phyloP scores from a whole-genome alignment of 30 jellyfish, hydroid and myxozoan species.

The Haliclystus octoradiatus region DNA sequence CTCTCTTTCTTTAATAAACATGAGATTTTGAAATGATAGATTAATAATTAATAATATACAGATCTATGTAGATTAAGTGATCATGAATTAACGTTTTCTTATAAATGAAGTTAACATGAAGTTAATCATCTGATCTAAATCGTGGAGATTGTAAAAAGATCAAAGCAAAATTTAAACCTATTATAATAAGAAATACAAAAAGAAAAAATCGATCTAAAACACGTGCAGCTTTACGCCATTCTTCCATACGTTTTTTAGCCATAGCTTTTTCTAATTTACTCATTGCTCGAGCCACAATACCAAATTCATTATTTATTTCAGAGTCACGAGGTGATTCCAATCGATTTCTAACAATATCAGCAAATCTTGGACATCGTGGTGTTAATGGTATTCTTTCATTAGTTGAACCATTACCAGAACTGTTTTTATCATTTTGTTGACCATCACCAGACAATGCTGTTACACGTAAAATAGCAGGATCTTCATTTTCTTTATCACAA shows the following conservation, averaged over 20 bases:
- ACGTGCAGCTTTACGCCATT: conserved; percentile 67
- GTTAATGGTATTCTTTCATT: background rate
- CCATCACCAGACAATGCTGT: background rate
- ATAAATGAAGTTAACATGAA: no score
- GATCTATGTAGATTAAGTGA: no score
- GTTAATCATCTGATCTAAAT: no score
- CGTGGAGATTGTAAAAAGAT: background rate
- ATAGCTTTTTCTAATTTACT: conserved; percentile 7
- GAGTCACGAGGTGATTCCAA: background rate
- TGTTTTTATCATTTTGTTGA: background rate
- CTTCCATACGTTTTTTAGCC: conserved; percentile 6
- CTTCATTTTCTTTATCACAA: background rate
- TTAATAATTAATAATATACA: no score
- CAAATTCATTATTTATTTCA: background rate
- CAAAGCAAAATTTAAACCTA: background rate
- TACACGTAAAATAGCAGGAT: background rate
- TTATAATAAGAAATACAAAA: conserved; percentile 21
- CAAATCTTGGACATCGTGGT: no score
- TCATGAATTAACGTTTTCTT: no score
- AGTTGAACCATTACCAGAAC: no score
- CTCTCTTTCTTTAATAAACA: no score
- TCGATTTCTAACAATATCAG: no score
- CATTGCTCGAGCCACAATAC: background rate
- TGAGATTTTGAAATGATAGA: no score
- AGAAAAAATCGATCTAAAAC: conserved; percentile 52